Base-by-base conservation (phyloP, 2,888 invertebrate genomes). In the Microplitis manilae region DNA sequence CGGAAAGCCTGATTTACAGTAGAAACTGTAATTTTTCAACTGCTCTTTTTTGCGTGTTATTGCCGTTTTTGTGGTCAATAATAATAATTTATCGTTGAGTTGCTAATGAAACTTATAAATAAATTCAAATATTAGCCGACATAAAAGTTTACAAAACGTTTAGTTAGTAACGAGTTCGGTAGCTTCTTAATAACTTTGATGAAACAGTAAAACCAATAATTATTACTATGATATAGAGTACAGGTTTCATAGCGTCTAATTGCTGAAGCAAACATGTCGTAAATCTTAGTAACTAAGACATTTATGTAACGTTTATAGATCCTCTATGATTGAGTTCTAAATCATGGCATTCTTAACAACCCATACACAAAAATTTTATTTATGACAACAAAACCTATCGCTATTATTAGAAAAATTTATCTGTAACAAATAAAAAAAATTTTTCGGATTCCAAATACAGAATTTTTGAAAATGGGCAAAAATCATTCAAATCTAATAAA, bases 261-360 rank as follows among this genome's bases (percentile, higher is more conserved):
- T 88, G 87, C 88, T 87, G 87, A 88, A 89, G 89, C 87, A 87
- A 86, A 88, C 88, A 86, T 85, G 85, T 50, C 50, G 87, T 88
- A 87, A 89, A 88, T 89, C 88, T 88, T 84, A 78, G 85, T 86
- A 84, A 83, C 80, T n/a, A 72, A 83, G 85, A 83, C 86, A 86
- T 87, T 88, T 89, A 86, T 61, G 60, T 9, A 13, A 65, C 4
- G n/a, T 20, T 67, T 8, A 13, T 7, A 30, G 30, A 50, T 50
- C 50, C 50, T 13, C 17, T 30, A 62, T 41, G 15, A 60, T 65
- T 61, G 17, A 62, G 39, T 60, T 64, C 70, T 38, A 60, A 68
- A 20, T 50, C 59, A 50, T 77, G 6, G 13, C 15, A 5, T 38
- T 30, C 2, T 30, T 61, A 50, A 50, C 50, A 13, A 50, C 50